These are phyloP conservation scores for Ichneumoninae sp. DNA, from an alignment of 2,888 invertebrate genomes.

Conservation along the genomic window DNA sequence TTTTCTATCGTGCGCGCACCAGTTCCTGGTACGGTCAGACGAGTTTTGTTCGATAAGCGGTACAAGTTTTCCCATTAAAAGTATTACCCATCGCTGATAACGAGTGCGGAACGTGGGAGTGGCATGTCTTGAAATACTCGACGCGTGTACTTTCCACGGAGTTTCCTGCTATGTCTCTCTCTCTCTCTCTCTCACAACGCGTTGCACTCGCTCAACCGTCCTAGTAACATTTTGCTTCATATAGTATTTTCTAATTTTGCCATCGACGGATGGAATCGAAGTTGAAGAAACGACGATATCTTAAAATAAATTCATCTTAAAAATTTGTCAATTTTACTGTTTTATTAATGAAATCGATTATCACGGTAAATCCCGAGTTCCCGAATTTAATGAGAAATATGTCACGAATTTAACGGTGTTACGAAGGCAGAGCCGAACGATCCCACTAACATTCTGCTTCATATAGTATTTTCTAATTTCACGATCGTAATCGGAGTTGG, in stretches of 20 bases:
- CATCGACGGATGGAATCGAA: too few species aligned
- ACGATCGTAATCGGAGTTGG: too few species aligned
- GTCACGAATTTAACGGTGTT: too few species aligned
- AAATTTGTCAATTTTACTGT: too few species aligned
- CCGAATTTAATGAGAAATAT: too few species aligned
- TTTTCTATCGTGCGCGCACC: slow-evolving; percentile 21
- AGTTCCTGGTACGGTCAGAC: slow-evolving; percentile 18
- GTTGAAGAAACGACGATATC: too few species aligned
- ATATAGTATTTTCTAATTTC: neutral
- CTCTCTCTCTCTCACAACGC: neutral
- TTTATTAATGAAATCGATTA: too few species aligned
- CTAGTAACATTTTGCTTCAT: neutral
- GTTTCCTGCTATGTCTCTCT: neutral
- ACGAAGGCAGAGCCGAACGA: neutral
- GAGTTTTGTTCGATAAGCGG: slow-evolving; percentile 60
- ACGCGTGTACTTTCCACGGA: slow-evolving; percentile 10
- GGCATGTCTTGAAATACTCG: slow-evolving; percentile 43
- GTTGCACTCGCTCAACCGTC: neutral
- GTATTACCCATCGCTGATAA: slow-evolving; percentile 64
- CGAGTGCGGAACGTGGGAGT: slow-evolving; percentile 56
- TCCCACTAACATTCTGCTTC: neutral
- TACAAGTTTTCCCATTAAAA: slow-evolving; percentile 66
- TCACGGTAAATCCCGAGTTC: too few species aligned
- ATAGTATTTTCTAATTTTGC: too few species aligned
- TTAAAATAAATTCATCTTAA: too few species aligned